These are phyloP conservation scores for Atta colombica DNA, from an alignment of 1,140 invertebrate species.

Conservation along the genomic window DNA sequence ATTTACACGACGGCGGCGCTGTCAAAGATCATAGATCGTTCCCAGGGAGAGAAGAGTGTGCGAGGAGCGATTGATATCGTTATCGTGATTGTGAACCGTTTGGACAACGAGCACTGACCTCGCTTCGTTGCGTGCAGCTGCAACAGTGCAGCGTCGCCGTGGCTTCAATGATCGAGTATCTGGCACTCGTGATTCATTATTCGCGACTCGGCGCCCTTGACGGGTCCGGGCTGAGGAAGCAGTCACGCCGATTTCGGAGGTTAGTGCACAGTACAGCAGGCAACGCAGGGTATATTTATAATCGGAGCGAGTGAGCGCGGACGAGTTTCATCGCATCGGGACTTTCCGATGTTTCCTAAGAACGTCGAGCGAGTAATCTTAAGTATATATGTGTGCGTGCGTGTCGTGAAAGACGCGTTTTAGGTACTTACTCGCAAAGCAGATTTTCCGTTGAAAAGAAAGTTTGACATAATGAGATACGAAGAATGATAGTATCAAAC, in stretches of 20 bases:
- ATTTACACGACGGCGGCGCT: not conserved
- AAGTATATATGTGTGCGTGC: not conserved
- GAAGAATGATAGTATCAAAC: not conserved
- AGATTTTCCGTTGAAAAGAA: not conserved
- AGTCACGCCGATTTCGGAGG: constrained; percentile 46
- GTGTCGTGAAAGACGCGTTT: not conserved
- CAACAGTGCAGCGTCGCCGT: not conserved
- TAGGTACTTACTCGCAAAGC: not conserved
- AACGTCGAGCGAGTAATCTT: constrained; percentile 33
- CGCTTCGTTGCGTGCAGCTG: constrained; percentile 8
- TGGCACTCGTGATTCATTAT: constrained; percentile 29
- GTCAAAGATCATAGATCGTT: constrained; percentile 9
- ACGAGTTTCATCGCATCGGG: not conserved
- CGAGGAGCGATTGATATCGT: not conserved
- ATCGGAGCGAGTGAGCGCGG: constrained; percentile 19
- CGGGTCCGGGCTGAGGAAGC: constrained; percentile 6
- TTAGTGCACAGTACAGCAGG: constrained; percentile 25
- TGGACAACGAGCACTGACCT: constrained; percentile 35
- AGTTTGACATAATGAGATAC: not conserved
- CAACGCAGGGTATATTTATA: constrained; percentile 34
- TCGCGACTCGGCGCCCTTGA: constrained; percentile 19
- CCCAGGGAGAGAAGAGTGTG: not conserved
- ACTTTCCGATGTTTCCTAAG: constrained; percentile 25
- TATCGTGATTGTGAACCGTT: constrained; percentile 5
- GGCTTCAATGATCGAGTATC: constrained; percentile 36